A percentile compares a stretch with the other conserved stretches of the same genome.
phyloP scores from a whole-genome alignment of 1,140 invertebrate genomes.

The Cyphomyrmex costatus region DNA sequence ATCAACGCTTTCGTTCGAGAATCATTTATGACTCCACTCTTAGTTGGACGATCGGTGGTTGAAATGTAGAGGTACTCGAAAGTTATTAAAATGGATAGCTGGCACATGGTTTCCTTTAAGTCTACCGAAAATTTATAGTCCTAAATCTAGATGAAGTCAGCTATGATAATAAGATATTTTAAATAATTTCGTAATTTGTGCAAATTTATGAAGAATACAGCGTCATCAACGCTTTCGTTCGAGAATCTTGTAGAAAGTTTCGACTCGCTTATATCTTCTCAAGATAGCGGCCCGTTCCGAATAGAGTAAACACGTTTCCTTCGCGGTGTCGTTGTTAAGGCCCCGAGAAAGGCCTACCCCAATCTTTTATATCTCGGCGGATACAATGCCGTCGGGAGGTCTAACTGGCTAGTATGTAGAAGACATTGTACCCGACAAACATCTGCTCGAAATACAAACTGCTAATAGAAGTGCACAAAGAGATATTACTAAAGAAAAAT shows the following conservation, averaged over 20 bases:
- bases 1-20: background rate
- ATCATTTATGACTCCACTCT: constrained; percentile 67
- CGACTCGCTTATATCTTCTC: background rate
- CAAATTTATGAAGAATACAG: background rate
- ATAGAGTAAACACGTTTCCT: constrained; percentile 68
- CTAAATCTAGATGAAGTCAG: background rate
- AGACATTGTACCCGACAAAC: constrained; percentile 80
- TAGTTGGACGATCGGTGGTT: constrained; percentile 73
- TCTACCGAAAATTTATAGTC: background rate
- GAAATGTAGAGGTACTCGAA: constrained; percentile 12
- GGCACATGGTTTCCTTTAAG: background rate
- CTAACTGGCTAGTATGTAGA: constrained; percentile 81
- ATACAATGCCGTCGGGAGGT: constrained; percentile 79
- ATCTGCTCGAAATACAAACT: constrained; percentile 86
- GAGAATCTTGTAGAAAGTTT: background rate
- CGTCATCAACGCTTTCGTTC: background rate
- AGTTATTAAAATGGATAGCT: constrained; percentile 38
- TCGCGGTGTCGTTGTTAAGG: constrained; percentile 58
- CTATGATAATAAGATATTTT: background rate
- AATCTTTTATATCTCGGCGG: constrained; percentile 81
- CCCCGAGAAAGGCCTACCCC: constrained; percentile 67
- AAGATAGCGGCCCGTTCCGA: constrained; percentile 40
- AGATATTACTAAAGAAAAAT: constrained; percentile 67
- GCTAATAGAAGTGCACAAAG: constrained; percentile 84
- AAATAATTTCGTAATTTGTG: background rate